phyloP scores from a whole-genome alignment of 2,113 vertebrate species.

The Cygnus atratus region DNA sequence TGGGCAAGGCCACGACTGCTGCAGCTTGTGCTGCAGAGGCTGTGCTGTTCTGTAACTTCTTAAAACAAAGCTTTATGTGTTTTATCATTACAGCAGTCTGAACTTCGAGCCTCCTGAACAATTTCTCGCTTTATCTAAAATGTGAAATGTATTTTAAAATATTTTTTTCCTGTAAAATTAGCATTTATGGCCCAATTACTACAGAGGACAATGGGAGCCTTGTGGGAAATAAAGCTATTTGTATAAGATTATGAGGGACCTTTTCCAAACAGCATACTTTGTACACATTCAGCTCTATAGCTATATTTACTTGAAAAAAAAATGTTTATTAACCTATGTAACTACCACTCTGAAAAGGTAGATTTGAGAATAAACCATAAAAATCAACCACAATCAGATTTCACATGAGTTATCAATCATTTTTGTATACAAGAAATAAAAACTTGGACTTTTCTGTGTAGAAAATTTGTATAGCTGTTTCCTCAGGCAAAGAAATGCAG shows the following conservation, averaged over 20 bases:
- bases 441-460: not conserved
- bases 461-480: not conserved
- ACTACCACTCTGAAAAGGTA: not conserved
- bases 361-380: not conserved
- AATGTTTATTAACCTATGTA: not conserved
- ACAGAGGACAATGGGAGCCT: conserved; percentile 10
- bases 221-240: conserved; percentile 5
- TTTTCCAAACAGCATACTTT: not conserved
- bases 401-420: not conserved
- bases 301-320: not conserved
- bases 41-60: not conserved
- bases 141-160: conserved; percentile 44
- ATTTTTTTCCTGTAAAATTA: conserved; percentile 9
- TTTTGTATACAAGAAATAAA: not conserved
- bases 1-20: conserved; percentile 18
- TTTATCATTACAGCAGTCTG: conserved; percentile 31
- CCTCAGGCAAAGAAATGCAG: not conserved
- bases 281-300: not conserved
- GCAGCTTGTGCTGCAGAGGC: conserved; percentile 30
- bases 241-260: not conserved
- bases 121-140: conserved; percentile 52
- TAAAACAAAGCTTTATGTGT: conserved; percentile 47
- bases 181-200: conserved; percentile 26
- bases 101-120: conserved; percentile 39
- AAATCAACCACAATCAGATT: not conserved